Evolutionary conservation across 2,797 vertebrate genomes (phyloP).

Genomic region (Eremophila alpestris): DNA sequence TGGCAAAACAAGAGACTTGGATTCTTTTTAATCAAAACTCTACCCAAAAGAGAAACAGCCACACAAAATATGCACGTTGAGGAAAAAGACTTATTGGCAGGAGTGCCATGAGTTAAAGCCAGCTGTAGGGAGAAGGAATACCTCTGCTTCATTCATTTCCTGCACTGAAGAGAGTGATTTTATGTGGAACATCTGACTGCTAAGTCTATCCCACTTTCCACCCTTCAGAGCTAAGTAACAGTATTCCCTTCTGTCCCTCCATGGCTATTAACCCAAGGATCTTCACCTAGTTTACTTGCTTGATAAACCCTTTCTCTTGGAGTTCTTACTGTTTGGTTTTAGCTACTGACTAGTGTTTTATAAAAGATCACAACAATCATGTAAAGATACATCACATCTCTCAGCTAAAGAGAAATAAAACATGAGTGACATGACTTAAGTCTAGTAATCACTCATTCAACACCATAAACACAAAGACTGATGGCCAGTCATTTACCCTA

Average conservation of each 20-base stretch:
- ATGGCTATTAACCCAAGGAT: not conserved
- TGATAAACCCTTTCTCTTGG: not conserved
- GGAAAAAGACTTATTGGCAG: not conserved
- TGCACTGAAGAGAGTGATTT: not conserved
- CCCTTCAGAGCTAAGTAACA: not conserved
- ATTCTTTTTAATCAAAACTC: not conserved
- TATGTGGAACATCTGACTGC: not conserved
- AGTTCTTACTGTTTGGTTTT: not conserved
- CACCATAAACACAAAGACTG: not conserved
- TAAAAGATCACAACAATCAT: not conserved
- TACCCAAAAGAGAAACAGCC: not conserved
- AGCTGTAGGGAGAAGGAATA: slow-evolving; percentile 22
- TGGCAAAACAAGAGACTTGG: not conserved
- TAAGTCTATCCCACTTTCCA: not conserved
- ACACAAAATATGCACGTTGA: not conserved
- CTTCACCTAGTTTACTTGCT: not conserved
- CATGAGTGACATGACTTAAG: not conserved
- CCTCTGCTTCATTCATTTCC: slow-evolving; percentile 12
- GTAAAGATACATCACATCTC: not conserved
- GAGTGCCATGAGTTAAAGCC: not conserved
- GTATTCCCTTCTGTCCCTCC: not conserved
- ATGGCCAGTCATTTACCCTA: not conserved
- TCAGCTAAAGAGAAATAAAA: not conserved
- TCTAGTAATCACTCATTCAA: not conserved
- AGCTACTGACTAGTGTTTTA: not conserved